A percentile compares a stretch with the other conserved stretches of the same genome.
Evolutionary conservation across 2,113 vertebrate species (phyloP).

Genomic region (Polypterus senegalus): DNA sequence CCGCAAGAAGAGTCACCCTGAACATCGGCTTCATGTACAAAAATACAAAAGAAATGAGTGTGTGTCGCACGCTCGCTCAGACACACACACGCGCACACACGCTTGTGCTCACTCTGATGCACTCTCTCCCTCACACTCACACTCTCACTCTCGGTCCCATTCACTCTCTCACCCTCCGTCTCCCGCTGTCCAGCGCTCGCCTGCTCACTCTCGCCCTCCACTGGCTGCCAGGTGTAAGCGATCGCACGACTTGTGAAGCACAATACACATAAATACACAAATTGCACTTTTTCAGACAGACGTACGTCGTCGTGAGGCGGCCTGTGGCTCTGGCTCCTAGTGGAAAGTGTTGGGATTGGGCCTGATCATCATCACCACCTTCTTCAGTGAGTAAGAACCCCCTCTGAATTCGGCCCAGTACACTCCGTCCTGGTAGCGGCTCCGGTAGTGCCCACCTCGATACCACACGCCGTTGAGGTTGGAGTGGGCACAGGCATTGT

Average conservation of each 20-base stretch:
- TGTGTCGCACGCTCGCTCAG: too few relatives aligned
- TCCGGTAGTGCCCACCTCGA: constrained; percentile 89
- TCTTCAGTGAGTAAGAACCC: constrained; percentile 89
- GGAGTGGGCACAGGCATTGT: constrained; percentile 91
- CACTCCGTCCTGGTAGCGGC: constrained; percentile 87
- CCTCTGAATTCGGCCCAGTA: constrained; percentile 98
- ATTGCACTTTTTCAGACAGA: too few relatives aligned
- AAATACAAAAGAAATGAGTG: not conserved
- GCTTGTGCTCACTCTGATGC: too few relatives aligned
- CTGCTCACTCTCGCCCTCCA: not conserved
- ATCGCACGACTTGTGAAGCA: too few relatives aligned
- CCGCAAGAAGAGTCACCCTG: too few relatives aligned
- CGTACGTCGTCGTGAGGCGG: too few relatives aligned
- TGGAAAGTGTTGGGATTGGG: constrained; percentile 94
- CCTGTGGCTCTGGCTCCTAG: constrained; percentile 33
- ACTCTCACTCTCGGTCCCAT: too few relatives aligned
- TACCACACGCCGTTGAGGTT: constrained; percentile 97
- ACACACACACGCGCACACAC: too few relatives aligned
- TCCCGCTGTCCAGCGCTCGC: not conserved
- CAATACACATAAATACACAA: too few relatives aligned
- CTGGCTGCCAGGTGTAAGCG: not conserved
- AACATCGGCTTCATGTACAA: not conserved
- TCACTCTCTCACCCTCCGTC: not conserved
- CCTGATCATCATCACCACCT: constrained; percentile 95
- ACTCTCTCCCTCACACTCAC: too few relatives aligned